Evolutionary conservation across 2,797 vertebrate species (phyloP).

Genomic region (Paratrypauchen microcephalus): DNA sequence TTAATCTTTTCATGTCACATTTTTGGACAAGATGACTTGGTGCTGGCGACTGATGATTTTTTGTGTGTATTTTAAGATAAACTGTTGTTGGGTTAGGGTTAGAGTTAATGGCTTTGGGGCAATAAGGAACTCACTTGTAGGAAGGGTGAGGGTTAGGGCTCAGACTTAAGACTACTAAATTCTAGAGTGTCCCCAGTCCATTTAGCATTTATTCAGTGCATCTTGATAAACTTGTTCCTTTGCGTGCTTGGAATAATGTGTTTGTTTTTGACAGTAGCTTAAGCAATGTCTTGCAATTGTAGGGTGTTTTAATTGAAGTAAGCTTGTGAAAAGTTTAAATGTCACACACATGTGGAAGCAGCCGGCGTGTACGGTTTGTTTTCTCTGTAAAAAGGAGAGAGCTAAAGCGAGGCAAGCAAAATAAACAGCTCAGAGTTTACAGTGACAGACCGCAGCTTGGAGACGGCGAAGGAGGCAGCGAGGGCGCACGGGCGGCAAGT

Average conservation of each 20-base stretch:
- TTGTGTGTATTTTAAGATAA: neutral
- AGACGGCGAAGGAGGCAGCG: neutral
- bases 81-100: neutral
- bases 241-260: neutral
- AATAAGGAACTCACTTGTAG: too few relatives aligned
- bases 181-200: neutral
- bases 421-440: slow-evolving; percentile 38
- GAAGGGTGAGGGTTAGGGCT: too few relatives aligned
- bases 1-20: neutral
- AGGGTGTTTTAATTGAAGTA: neutral
- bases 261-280: neutral
- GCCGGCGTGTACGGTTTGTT: slow-evolving; percentile 24
- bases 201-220: too few relatives aligned
- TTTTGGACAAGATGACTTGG: neutral
- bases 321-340: slow-evolving; percentile 4
- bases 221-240: neutral
- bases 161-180: neutral
- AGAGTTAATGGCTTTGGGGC: neutral
- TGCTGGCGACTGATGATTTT: too few relatives aligned
- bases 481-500: neutral
- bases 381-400: slow-evolving; percentile 16
- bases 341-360: slow-evolving; percentile 16
- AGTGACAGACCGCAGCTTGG: slow-evolving; percentile 35
- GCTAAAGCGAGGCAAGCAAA: slow-evolving; percentile 29
- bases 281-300: neutral